Conservation (phyloP, 1,140 invertebrate genomes). For the Macrobrachium nipponense region DNA sequence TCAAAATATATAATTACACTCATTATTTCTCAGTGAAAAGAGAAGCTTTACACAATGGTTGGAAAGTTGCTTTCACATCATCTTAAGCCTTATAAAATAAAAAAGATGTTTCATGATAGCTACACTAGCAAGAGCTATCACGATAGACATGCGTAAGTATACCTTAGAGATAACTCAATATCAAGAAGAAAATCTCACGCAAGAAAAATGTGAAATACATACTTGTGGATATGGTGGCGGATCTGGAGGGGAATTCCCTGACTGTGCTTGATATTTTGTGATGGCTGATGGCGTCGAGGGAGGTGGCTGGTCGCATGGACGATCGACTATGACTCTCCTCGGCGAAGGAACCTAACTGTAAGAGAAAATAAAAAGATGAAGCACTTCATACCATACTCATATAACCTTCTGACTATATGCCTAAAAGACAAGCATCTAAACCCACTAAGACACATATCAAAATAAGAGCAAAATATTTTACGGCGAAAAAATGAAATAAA, state of each 20-base stretch:
- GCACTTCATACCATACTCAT: neutral
- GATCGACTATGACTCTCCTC: constrained; percentile 38
- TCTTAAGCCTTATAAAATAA: no score
- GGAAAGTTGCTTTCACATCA: no score
- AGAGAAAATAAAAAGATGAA: neutral
- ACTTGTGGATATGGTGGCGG: constrained; percentile 51
- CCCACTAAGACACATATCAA: neutral
- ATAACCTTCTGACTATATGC: no score
- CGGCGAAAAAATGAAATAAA: neutral
- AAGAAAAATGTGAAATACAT: neutral
- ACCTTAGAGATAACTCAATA: neutral
- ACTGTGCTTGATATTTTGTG: constrained; percentile 57
- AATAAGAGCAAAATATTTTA: neutral
- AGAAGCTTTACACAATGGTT: no score
- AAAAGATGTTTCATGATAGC: no score
- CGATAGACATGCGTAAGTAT: neutral
- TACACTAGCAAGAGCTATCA: no score
- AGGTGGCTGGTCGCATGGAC: constrained; percentile 64
- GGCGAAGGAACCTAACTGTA: constrained; percentile 58
- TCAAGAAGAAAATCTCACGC: neutral
- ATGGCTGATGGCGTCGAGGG: constrained; percentile 65
- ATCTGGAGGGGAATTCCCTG: constrained; percentile 38
- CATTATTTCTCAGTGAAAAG: no score
- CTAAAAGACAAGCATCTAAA: no score
- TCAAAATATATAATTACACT: no score